Conservation (phyloP, 2,888 invertebrate species). For the Caenorhabditis virilis region DNA sequence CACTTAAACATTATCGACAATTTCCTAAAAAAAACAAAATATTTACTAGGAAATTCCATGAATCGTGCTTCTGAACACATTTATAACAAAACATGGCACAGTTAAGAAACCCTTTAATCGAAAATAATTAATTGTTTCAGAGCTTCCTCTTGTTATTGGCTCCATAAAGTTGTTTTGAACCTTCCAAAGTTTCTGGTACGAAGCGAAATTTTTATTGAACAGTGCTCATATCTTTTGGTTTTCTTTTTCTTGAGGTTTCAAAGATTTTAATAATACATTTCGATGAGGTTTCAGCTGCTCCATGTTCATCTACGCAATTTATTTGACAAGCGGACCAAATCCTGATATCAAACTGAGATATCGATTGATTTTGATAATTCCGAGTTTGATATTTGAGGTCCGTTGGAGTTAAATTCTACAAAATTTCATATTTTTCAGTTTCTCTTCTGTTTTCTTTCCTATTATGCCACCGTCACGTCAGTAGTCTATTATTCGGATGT, state of each 20-base stretch:
- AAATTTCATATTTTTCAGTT: conserved; percentile 13
- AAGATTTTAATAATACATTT: no score
- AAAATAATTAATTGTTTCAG: not conserved
- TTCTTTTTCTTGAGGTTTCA: conserved; percentile 8
- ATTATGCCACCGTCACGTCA: conserved; percentile 19
- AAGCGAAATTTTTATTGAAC: conserved; percentile 15
- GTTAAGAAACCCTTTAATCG: not conserved
- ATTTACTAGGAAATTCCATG: no score
- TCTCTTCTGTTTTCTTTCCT: conserved; percentile 19
- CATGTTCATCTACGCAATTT: conserved; percentile 22
- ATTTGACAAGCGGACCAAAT: conserved; percentile 8
- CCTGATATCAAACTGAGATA: conserved; percentile 11
- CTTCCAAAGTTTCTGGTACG: conserved; percentile 17
- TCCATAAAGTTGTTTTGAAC: conserved; percentile 11
- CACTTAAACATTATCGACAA: no score
- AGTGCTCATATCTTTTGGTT: conserved; percentile 28
- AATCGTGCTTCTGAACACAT: no score
- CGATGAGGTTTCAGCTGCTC: conserved; percentile 5
- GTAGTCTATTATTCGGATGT: conserved; percentile 11
- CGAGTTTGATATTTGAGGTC: conserved; percentile 32
- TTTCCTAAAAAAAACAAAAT: no score
- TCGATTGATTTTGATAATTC: conserved; percentile 13
- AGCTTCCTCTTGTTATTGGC: conserved; percentile 21
- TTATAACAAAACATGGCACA: no score
- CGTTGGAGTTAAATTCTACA: not conserved